These are phyloP conservation scores for Mechanitis messenoides DNA, from an alignment of 2,888 invertebrate genomes.

Conservation along the genomic window DNA sequence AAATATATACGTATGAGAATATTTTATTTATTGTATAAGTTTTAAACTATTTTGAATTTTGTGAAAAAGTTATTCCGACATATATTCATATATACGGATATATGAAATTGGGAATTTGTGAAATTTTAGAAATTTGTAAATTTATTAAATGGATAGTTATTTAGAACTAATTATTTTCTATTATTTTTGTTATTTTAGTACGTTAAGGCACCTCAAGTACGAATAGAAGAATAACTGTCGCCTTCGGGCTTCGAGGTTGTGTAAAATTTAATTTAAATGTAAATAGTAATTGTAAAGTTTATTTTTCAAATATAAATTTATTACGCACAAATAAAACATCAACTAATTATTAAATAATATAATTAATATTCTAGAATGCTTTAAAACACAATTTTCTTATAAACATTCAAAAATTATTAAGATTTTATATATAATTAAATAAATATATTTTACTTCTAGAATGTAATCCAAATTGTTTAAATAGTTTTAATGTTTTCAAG, in stretches of 20 bases:
- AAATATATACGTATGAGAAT: no score
- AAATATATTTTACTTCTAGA: background rate
- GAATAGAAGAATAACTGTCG: slow-evolving; percentile 32
- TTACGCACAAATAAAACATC: background rate
- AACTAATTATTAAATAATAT: background rate
- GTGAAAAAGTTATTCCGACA: no score
- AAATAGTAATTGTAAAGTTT: slow-evolving; percentile 33
- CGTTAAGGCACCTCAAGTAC: slow-evolving; percentile 39
- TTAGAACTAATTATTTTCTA: background rate
- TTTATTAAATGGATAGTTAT: no score
- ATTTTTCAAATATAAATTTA: slow-evolving; percentile 3
- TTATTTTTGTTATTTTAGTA: slow-evolving; percentile 30
- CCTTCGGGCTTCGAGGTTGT: slow-evolving; percentile 43
- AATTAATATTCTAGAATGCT: background rate
- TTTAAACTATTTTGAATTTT: no score
- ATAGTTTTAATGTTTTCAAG: background rate
- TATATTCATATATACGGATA: background rate
- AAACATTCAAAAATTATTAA: background rate
- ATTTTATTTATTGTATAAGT: no score
- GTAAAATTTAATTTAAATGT: slow-evolving; percentile 41
- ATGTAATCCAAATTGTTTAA: background rate
- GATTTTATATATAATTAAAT: background rate
- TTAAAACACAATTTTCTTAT: background rate
- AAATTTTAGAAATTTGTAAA: background rate
- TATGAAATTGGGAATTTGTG: background rate